Percentiles rank a stretch among this genome's conserved stretches.
Conservation (phyloP, 2,113 vertebrate species). For the Planiliza haematocheilus region DNA sequence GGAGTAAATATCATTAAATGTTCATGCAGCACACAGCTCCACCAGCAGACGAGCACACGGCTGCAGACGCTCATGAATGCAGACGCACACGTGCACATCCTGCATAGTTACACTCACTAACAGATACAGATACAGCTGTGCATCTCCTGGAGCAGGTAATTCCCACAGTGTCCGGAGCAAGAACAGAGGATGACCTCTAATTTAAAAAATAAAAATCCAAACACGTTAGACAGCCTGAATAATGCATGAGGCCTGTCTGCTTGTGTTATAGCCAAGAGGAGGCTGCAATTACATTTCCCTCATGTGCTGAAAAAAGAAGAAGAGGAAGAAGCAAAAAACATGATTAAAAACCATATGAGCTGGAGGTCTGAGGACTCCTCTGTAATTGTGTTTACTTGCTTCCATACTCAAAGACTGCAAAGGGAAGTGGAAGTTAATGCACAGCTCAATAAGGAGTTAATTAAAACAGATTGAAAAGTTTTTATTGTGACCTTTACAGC, state of each 20-base stretch:
- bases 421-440: neutral
- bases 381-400: slow-evolving; percentile 33
- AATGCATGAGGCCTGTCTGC: slow-evolving; percentile 72
- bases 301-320: slow-evolving; percentile 44
- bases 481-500: slow-evolving; percentile 28
- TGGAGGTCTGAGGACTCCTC: neutral
- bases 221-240: slow-evolving; percentile 71
- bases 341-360: neutral
- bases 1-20: slow-evolving; percentile 53
- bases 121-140: neutral
- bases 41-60: no score
- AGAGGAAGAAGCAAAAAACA: neutral
- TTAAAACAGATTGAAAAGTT: slow-evolving; percentile 39
- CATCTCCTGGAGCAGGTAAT: slow-evolving; percentile 45
- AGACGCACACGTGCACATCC: neutral
- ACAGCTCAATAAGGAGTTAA: slow-evolving; percentile 34
- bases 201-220: slow-evolving; percentile 74
- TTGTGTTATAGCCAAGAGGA: slow-evolving; percentile 72
- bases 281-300: slow-evolving; percentile 77
- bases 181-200: slow-evolving; percentile 77
- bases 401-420: neutral
- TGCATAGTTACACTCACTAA: neutral
- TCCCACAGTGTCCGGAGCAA: slow-evolving; percentile 46
- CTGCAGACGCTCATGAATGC: neutral
- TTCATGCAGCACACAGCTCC: slow-evolving; percentile 60